Evolutionary conservation across 35 echinoderm and acorn worm species (phyloP), one percentile per base, ranked within the genome.

Genomic region (Lytechinus variegatus): DNA sequence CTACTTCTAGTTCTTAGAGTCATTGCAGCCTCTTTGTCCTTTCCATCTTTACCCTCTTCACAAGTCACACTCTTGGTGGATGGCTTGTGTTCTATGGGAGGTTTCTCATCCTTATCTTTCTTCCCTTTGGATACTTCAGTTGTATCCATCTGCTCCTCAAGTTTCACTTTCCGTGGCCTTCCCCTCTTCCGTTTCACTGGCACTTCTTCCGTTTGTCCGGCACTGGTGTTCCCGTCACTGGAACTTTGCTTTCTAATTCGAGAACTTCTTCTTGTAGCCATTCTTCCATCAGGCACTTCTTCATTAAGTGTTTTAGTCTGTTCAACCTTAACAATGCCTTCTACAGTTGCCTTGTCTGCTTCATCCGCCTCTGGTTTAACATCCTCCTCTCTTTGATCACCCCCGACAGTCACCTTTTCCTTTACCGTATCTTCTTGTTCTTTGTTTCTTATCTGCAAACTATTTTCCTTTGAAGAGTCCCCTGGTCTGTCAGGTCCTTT

Each of bases 191-290:
- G 19, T 24, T 79, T 79, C 7, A 79, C 19, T 24, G 66, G 66
- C 66, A 79, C 66, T 24, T 79, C 66, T 79, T 79, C 66, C 66
- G n/a, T 24, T 79, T 79, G 88, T 44, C 52, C 88, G 5, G 88
- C 88, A 90, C 52, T 90, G 5, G 88, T 52, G 29, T 90, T 90
- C 88, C 52, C 88, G 14, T 90, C 88, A 52, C 88, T 90, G 51
- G 92, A 93, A 57, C 53, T 57, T 54, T 93, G 92, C 53, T 93
- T 93, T 27, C 92, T 93, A 21, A 93, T 54, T 28, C 92, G 92
- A 55, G 92, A 8, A 93, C 92, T 93, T 57, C 92, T 93, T 55
- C 92, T 93, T 54, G 92, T 93, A 14, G 88, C 88, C 27, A 90
- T 90, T 44, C 88, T 90, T 90, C 88, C 88, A 28, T 44, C 88